Conservation (phyloP, 2,113 vertebrate genomes). For the Sceloporus undulatus region DNA sequence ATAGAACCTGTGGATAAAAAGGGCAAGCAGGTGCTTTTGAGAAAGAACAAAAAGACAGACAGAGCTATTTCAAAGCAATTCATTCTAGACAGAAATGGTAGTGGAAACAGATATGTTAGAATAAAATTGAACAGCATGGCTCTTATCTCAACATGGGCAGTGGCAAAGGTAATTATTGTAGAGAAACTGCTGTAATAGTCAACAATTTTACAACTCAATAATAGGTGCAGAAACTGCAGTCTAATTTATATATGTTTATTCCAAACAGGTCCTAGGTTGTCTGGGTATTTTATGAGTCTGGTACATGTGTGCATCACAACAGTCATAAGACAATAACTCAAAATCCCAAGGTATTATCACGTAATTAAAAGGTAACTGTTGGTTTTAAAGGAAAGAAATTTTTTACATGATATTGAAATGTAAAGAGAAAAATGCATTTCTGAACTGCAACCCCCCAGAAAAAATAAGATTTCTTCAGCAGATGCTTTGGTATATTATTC, state of each 20-base stretch:
- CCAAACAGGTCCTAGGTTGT: neutral
- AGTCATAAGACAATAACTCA: neutral
- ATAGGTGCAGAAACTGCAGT: neutral
- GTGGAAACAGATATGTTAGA: neutral
- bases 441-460: neutral
- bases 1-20: conserved; percentile 86
- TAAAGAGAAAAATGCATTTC: neutral
- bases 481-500: neutral
- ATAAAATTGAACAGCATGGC: neutral
- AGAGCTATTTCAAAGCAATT: neutral
- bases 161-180: neutral
- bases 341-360: neutral
- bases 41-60: neutral
- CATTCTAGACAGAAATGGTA: neutral
- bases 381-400: neutral
- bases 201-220: neutral
- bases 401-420: neutral
- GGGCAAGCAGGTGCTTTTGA: conserved; percentile 18
- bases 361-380: neutral
- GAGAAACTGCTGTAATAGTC: neutral
- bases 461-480: neutral
- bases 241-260: neutral
- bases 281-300: neutral
- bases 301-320: neutral
- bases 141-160: neutral